Evolutionary conservation across 2,113 vertebrate genomes (phyloP).

Genomic region (Felis chaus): DNA sequence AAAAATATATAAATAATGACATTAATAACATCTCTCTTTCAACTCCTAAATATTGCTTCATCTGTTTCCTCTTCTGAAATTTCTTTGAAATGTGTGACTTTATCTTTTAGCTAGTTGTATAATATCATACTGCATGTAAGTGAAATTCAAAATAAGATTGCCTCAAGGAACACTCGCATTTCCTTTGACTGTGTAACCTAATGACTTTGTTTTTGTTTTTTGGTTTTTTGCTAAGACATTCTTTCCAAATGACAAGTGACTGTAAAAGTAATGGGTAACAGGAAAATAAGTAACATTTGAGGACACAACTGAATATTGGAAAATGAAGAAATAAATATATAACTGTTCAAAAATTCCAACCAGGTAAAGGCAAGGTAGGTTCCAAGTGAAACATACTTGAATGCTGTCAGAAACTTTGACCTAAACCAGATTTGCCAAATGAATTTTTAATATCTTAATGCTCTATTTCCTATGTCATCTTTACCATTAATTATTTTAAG

Average conservation of each 20-base stretch:
- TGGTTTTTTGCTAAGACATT: neutral
- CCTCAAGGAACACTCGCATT: neutral
- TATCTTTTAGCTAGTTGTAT: neutral
- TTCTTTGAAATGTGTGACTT: constrained; percentile 9
- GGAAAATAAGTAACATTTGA: constrained; percentile 3
- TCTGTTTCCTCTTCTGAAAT: neutral
- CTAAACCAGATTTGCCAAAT: neutral
- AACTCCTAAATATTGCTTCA: neutral
- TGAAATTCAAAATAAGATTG: constrained; percentile 47
- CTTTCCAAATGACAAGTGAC: neutral
- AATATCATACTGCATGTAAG: constrained; percentile 1
- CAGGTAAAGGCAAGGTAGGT: neutral
- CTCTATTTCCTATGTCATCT: neutral
- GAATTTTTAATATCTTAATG: neutral
- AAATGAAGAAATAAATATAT: neutral
- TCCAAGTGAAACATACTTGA: neutral
- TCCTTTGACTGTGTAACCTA: neutral
- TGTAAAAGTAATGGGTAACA: neutral
- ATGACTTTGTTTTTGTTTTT: neutral
- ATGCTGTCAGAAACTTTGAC: neutral
- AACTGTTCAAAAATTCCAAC: neutral
- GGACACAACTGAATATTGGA: neutral
- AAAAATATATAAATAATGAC: neutral
- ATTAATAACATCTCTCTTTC: neutral
- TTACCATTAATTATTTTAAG: neutral